Evolutionary conservation across 2,113 vertebrate species (phyloP).

Genomic region (Lasiurus cinereus): DNA sequence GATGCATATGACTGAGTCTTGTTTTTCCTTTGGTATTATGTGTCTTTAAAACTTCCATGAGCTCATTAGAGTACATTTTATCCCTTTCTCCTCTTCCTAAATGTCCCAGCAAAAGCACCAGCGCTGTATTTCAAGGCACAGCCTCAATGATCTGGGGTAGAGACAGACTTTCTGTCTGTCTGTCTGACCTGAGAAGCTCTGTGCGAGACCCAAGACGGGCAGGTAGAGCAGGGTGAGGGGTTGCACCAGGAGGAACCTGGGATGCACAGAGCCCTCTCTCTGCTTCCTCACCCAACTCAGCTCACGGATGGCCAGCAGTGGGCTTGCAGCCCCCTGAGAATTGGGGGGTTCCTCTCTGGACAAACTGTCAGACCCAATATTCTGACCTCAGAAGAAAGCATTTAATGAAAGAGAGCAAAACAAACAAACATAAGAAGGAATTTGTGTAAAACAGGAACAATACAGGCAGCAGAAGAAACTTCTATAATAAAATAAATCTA

Average conservation of each 20-base stretch:
- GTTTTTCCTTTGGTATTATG: background rate
- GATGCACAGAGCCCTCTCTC: background rate
- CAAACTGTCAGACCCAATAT: background rate
- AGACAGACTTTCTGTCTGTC: background rate
- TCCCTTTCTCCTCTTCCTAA: background rate
- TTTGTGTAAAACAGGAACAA: background rate
- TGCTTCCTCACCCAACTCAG: background rate
- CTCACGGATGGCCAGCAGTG: background rate
- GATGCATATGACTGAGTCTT: background rate
- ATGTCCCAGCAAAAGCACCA: background rate
- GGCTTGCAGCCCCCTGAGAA: background rate
- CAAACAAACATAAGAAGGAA: background rate
- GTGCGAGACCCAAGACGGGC: background rate
- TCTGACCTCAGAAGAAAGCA: background rate
- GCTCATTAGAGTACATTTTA: background rate
- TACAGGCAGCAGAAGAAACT: background rate
- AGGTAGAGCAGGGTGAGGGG: background rate
- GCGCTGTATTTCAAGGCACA: background rate
- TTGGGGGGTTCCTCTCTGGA: background rate
- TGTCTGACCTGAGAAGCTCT: background rate
- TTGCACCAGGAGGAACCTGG: background rate
- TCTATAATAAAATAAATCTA: background rate
- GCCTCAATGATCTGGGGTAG: too few species aligned
- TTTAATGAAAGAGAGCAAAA: background rate
- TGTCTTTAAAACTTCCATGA: background rate